phyloP scores from a whole-genome alignment of 92 coral and sea anemone genomes.

The Zoanthus sansibaricus region DNA sequence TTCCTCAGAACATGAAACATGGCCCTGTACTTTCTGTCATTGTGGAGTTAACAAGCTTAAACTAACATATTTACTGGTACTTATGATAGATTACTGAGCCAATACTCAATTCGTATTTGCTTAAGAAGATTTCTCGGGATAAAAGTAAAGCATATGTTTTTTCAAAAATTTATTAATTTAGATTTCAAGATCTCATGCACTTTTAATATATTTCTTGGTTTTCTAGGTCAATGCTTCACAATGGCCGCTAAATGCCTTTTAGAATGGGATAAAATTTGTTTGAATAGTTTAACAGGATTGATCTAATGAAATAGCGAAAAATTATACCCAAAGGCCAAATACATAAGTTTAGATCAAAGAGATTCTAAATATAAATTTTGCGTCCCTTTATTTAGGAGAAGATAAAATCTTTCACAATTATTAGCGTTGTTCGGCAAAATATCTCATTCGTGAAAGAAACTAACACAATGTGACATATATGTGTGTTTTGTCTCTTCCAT shows the following conservation, averaged over 20 bases:
- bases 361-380: slow-evolving; percentile 44
- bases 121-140: slow-evolving; percentile 25
- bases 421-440: background rate
- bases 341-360: slow-evolving; percentile 39
- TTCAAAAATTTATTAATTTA: slow-evolving; percentile 31
- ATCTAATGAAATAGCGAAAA: slow-evolving; percentile 46
- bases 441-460: slow-evolving; percentile 6
- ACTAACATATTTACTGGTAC: slow-evolving; percentile 25
- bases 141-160: slow-evolving; percentile 42
- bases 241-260: slow-evolving; percentile 44
- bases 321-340: slow-evolving; percentile 49
- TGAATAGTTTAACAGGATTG: slow-evolving; percentile 50
- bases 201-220: slow-evolving; percentile 45
- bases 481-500: background rate
- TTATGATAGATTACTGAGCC: slow-evolving; percentile 24
- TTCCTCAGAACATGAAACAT: background rate
- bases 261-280: slow-evolving; percentile 43
- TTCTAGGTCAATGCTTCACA: slow-evolving; percentile 55
- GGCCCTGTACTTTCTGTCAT: background rate
- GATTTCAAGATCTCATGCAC: slow-evolving; percentile 42
- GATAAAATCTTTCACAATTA: slow-evolving; percentile 32
- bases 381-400: slow-evolving; percentile 12
- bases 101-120: slow-evolving; percentile 27
- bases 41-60: slow-evolving; percentile 10
- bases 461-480: background rate